Base-by-base conservation (phyloP, 2,797 vertebrate species). In the Acrossocheilus fasciatus region DNA sequence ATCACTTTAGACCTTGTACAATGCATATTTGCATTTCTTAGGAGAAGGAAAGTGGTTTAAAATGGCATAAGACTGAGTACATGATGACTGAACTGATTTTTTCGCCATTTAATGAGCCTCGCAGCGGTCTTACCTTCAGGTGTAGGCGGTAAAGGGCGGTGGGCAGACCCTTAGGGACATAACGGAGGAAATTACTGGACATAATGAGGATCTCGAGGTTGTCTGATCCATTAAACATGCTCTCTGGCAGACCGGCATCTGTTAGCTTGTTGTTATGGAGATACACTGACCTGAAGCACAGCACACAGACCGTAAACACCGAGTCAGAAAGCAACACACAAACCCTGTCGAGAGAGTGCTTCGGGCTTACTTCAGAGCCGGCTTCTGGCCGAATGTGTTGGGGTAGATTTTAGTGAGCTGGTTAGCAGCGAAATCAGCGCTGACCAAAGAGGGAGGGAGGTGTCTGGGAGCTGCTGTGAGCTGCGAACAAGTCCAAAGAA, bases 201-300 rank as follows among this genome's bases (percentile, higher is more conserved):
- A 99, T 94, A 89, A 98, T 98, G 82, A 99, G 96, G 92, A 98
- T 96, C 91, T 99, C 98, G 64, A 99, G 94, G 0, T 93, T 97
- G 91, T 94, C 76, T 20, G 98, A 99, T 73, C 95, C 96, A 0
- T 99, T 98, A 91, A 99, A 98, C 96, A 97, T 97, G 87, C 95
- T 92, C 70, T 98, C 96, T 0, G 98, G 98, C 87, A 99, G 94
- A 7, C 97, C 98, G 0, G 95, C 94, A 3, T 99, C 97, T 0
- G 96, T 96, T 92, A 99, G 94, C 92, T 98, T 98, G 95, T 99
- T 99, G 94, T 99, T 99, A 89, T 99, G 98, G 83, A 99, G 96
- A 93, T 99, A 99, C 72, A 99, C 97, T 0, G 98, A 99, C 91
- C 98, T 99, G 93, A 59, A 74, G n/a, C 72, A 72, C 74, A 91